Conservation (phyloP, 2,113 vertebrate genomes). For the Eonycteris spelaea region DNA sequence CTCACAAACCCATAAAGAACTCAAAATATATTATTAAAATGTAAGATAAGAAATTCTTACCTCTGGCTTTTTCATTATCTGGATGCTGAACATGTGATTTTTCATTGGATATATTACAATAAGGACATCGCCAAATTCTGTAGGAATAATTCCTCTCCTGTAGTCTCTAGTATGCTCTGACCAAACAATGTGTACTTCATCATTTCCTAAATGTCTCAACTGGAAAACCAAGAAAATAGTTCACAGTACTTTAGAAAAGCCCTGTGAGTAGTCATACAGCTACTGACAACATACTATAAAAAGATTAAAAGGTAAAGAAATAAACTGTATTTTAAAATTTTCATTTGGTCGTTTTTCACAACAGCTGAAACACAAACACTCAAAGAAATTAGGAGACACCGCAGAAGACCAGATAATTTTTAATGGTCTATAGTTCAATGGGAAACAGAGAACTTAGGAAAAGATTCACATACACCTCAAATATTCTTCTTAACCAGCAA, state of each 20-base stretch:
- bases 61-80: constrained; percentile 99
- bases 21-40: constrained; percentile 51
- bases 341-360: constrained; percentile 17
- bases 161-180: constrained; percentile 99
- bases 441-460: background rate
- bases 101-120: constrained; percentile 99
- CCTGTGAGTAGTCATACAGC: background rate
- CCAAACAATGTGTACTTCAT: constrained; percentile 99
- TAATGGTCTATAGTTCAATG: background rate
- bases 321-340: background rate
- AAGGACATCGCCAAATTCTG: constrained; percentile 98
- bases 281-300: constrained; percentile 10
- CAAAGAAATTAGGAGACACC: background rate
- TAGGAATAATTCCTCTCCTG: constrained; percentile 97
- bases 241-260: constrained; percentile 31
- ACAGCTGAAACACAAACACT: constrained; percentile 10
- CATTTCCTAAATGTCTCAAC: constrained; percentile 98
- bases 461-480: background rate
- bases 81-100: constrained; percentile 99
- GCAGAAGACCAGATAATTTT: background rate
- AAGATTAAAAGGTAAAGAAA: background rate
- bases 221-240: constrained; percentile 78
- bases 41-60: constrained; percentile 77
- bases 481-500: background rate
- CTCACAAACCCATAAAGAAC: background rate